A percentile compares a stretch with the other conserved stretches of the same genome.
phyloP scores from a whole-genome alignment of 1,140 invertebrate species.

The Teleopsis dalmanni region DNA sequence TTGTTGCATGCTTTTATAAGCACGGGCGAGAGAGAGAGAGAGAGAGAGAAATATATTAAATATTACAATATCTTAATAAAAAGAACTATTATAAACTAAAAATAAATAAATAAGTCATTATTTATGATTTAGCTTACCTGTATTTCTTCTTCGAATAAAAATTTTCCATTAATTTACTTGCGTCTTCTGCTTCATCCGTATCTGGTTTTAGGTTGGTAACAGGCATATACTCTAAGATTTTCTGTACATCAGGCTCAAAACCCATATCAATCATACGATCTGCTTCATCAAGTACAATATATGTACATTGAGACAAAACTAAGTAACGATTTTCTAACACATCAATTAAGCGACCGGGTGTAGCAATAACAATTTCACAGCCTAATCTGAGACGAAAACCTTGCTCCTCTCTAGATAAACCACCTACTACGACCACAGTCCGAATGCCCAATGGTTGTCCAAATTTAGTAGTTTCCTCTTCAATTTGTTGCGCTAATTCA shows the following conservation, averaged over 20 bases:
- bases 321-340: constrained; percentile 97
- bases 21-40: no score
- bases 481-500: constrained; percentile 99
- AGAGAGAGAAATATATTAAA: neutral
- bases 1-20: neutral
- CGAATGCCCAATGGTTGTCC: constrained; percentile 89
- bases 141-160: constrained; percentile 98
- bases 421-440: constrained; percentile 97
- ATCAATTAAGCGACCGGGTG: constrained; percentile 97
- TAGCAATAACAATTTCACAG: constrained; percentile 99
- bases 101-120: neutral
- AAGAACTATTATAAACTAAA: neutral
- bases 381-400: constrained; percentile 93
- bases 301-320: constrained; percentile 91
- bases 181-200: constrained; percentile 96
- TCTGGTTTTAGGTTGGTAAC: constrained; percentile 98
- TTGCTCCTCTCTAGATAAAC: constrained; percentile 95
- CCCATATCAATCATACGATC: constrained; percentile 99
- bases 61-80: neutral
- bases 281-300: constrained; percentile 89
- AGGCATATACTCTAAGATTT: constrained; percentile 97
- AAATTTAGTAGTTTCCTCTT: constrained; percentile 98
- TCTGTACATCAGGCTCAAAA: constrained; percentile 97
- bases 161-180: constrained; percentile 81
- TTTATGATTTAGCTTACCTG: constrained; percentile 19